Evolutionary conservation across 2,797 vertebrate genomes (phyloP), one percentile per base, ranked within the genome.

Genomic region (Danio albolineatus): DNA sequence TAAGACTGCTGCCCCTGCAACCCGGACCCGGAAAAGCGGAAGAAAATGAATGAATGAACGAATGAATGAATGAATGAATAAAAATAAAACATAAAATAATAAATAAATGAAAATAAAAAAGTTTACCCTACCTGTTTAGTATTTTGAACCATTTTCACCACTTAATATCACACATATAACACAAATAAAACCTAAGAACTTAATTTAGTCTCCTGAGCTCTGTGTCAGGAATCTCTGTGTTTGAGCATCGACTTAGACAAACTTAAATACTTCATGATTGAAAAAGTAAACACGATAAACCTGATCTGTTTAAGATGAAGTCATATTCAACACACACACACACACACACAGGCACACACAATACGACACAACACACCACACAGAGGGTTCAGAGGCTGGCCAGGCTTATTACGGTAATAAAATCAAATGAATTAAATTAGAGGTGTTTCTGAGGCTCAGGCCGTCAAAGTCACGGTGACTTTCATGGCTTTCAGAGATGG

Each of bases 391-490:
- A 73, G 41, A 75, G 79, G 84, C 44, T 70, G 67, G 77, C 56
- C 76, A 48, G 36, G 74, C 79, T 81, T 84, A 84, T 87, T 80
- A 81, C 57, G 2, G 49, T 84, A 81, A 87, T 85, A 82, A 85
- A 83, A 83, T 78, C 69, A 78, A 79, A 86, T 79, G 67, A 83
- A 87, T 83, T n/a, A 83, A 86, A 81, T 85, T 81, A 85, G 76
- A 60, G 21, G 7, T 10, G 80, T 83, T 76, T 83, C 78, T 48
- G 60, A 78, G 72, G 73, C 74, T 62, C 13, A 19, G 21, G 56
- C 62, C 49, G 76, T 73, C 78, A 85, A 83, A 82, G 80, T 86
- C 84, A 84, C 54, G 0, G 65, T 83, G 81, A 86, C 82, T 88
- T 85, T 75, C 54, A 80, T 66, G 59, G 43, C 56, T 49, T 65